phyloP scores from a whole-genome alignment of 2,113 vertebrate species.

The Riparia riparia region DNA sequence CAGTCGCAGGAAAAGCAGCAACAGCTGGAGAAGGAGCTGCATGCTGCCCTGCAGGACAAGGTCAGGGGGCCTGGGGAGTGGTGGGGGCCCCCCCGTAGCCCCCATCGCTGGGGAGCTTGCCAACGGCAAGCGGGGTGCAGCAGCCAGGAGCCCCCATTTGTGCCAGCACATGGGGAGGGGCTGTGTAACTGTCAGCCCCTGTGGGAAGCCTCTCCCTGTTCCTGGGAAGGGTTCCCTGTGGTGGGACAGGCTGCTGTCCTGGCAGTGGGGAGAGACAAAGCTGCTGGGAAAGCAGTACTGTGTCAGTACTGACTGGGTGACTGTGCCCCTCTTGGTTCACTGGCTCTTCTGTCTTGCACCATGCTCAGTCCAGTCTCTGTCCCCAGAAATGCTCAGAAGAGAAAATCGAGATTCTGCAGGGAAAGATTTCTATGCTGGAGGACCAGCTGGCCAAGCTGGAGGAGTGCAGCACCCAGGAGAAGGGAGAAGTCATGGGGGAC shows the following conservation, averaged over 20 bases:
- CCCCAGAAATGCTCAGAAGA: constrained; percentile 86
- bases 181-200: neutral
- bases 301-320: too few species aligned
- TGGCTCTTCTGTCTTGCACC: rapidly evolving
- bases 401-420: constrained; percentile 88
- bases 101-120: neutral
- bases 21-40: constrained; percentile 80
- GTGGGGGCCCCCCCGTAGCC: neutral
- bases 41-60: constrained; percentile 81
- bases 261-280: neutral
- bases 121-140: neutral
- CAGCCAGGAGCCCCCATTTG: neutral
- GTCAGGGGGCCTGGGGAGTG: constrained; percentile 44
- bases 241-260: neutral
- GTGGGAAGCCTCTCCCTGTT: neutral
- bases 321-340: too few species aligned
- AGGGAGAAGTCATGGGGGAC: constrained; percentile 90
- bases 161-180: neutral
- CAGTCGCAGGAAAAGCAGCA: constrained; percentile 71
- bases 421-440: constrained; percentile 87
- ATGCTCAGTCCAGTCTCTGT: neutral
- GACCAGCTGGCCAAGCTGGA: constrained; percentile 80
- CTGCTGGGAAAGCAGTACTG: neutral
- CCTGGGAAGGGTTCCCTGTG: neutral
- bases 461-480: constrained; percentile 69